Evolutionary conservation across 2,888 invertebrate species (phyloP).

Genomic region (Chydorus sphaericus): DNA sequence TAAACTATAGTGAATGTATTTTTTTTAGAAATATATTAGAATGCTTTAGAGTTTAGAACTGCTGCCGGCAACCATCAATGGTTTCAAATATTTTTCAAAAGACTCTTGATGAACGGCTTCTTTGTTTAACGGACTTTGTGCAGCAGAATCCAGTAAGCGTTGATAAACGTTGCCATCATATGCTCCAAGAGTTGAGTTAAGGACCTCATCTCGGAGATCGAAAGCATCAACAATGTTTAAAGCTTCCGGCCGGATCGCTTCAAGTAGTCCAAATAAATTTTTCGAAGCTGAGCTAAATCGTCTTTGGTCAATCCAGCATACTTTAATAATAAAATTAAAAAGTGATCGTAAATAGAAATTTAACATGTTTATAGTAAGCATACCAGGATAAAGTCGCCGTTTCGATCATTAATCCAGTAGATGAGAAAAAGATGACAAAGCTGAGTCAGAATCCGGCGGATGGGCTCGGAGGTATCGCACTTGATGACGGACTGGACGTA

Average conservation of each 20-base stretch:
- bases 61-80: too few species aligned
- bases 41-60: too few species aligned
- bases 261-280: conserved; percentile 54
- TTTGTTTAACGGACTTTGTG: conserved; percentile 65
- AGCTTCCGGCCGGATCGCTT: conserved; percentile 65
- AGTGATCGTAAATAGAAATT: conserved; percentile 16
- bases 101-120: conserved; percentile 56
- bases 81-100: conserved; percentile 57
- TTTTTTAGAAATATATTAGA: too few species aligned
- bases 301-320: conserved; percentile 28
- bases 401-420: conserved; percentile 53
- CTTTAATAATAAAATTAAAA: conserved; percentile 43
- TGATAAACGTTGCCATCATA: conserved; percentile 77
- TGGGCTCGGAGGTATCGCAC: conserved; percentile 38
- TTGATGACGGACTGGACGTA: conserved; percentile 14
- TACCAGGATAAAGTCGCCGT: conserved; percentile 69
- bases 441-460: conserved; percentile 47
- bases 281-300: conserved; percentile 39
- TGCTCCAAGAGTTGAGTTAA: conserved; percentile 52
- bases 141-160: conserved; percentile 58
- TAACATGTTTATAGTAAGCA: background rate
- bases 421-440: conserved; percentile 64
- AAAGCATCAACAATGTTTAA: conserved; percentile 84
- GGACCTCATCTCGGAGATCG: conserved; percentile 63
- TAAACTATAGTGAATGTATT: too few species aligned